phyloP scores from a whole-genome alignment of 2,797 vertebrate species.

The Onychomys leucogaster region DNA sequence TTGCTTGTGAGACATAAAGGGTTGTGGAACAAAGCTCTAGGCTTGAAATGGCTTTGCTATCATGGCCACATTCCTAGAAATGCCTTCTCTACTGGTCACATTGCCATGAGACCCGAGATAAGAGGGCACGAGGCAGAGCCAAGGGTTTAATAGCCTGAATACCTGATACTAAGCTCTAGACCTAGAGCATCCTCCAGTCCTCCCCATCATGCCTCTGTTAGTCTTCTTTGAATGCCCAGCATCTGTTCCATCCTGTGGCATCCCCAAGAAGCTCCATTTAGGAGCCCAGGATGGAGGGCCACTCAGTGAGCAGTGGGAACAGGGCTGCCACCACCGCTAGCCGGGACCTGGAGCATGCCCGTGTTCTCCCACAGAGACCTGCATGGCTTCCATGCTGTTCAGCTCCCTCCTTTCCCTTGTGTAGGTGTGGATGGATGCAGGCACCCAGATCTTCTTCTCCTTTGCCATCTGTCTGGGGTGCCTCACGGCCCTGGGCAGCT shows the following conservation, averaged over 20 bases:
- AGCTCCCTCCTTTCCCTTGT: slow-evolving; percentile 79
- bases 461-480: slow-evolving; percentile 97
- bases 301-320: neutral
- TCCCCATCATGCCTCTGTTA: neutral
- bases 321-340: neutral
- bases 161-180: neutral
- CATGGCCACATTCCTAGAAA: neutral
- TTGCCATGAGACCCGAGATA: neutral
- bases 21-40: neutral
- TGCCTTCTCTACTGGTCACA: neutral
- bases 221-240: neutral
- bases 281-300: neutral
- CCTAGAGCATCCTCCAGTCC: neutral
- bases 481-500: slow-evolving; percentile 95
- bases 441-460: slow-evolving; percentile 98
- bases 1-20: neutral
- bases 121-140: neutral
- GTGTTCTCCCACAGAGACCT: neutral
- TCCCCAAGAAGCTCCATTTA: neutral
- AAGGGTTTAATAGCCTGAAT: neutral
- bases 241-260: neutral
- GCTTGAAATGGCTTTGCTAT: rapidly evolving
- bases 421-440: slow-evolving; percentile 98
- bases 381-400: neutral
- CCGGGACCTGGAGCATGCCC: neutral